Evolutionary conservation across 2,113 vertebrate genomes (phyloP).

Genomic region (Gasterosteus nipponicus): DNA sequence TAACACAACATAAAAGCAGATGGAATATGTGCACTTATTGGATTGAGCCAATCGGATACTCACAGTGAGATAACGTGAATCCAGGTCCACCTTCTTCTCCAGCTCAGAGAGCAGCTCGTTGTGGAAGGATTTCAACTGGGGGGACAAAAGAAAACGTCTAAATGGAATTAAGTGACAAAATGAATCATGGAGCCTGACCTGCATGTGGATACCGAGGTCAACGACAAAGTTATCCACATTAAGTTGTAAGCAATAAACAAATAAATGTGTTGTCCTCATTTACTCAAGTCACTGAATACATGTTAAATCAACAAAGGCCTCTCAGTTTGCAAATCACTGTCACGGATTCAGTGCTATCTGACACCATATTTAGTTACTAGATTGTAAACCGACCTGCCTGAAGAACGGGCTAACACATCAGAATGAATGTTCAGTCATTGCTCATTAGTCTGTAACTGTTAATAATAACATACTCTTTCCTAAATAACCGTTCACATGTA

Average conservation of each 20-base stretch:
- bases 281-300: constrained; percentile 15
- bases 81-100: constrained; percentile 99
- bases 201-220: not conserved
- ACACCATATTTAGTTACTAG: constrained; percentile 8
- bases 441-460: not conserved
- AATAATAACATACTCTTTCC: not conserved
- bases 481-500: not conserved
- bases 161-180: not conserved
- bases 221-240: not conserved
- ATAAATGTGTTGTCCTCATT: constrained; percentile 8
- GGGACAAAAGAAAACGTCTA: not conserved
- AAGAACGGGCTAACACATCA: not conserved
- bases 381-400: constrained; percentile 17
- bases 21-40: not conserved
- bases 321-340: constrained; percentile 31
- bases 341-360: constrained; percentile 19
- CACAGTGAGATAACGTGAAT: constrained; percentile 94
- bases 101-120: constrained; percentile 95
- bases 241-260: not conserved
- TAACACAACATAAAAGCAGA: not conserved
- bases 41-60: constrained; percentile 70
- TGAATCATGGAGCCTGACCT: not conserved
- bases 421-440: not conserved
- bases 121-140: constrained; percentile 96
- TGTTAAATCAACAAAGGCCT: constrained; percentile 22